These are phyloP conservation scores for Semaprochilodus insignis DNA, from an alignment of 2,797 vertebrate species.

Conservation along the genomic window DNA sequence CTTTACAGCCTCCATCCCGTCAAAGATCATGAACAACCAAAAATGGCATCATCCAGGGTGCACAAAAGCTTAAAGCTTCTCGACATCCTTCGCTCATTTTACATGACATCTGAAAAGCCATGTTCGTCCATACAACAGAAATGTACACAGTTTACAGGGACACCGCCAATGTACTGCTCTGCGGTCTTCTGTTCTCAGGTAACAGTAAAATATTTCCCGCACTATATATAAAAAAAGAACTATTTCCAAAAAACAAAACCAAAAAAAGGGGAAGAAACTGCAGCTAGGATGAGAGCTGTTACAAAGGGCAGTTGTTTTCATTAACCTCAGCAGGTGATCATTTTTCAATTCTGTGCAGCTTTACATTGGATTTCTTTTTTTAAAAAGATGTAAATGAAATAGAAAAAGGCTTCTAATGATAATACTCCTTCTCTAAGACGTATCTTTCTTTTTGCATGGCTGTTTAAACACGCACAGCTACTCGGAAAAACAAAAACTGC, in stretches of 20 bases:
- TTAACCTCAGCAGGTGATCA: constrained; percentile 41
- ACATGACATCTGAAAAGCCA: not conserved
- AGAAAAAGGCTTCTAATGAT: constrained; percentile 10
- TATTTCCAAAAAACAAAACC: constrained; percentile 32
- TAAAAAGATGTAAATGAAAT: constrained; percentile 16
- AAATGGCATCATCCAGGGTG: not conserved
- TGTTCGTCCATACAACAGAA: not conserved
- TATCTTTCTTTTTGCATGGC: not conserved
- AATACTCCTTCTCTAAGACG: not conserved
- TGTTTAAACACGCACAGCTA: constrained; percentile 32
- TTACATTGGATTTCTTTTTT: constrained; percentile 35
- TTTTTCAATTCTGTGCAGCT: constrained; percentile 33
- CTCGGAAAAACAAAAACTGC: constrained; percentile 34
- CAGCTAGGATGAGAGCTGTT: constrained; percentile 32
- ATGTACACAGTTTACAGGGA: not conserved
- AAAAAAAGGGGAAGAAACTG: constrained; percentile 2
- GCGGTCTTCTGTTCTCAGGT: not conserved
- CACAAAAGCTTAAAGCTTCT: not conserved
- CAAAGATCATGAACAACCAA: not conserved
- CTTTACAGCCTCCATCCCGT: constrained; percentile 49
- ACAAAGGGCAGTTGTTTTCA: constrained; percentile 49
- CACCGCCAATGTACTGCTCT: not conserved
- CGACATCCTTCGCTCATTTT: not conserved
- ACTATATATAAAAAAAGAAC: constrained; percentile 3
- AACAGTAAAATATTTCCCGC: not conserved